Evolutionary conservation across 2,888 invertebrate species (phyloP).

Genomic region (Lysandra coridon): DNA sequence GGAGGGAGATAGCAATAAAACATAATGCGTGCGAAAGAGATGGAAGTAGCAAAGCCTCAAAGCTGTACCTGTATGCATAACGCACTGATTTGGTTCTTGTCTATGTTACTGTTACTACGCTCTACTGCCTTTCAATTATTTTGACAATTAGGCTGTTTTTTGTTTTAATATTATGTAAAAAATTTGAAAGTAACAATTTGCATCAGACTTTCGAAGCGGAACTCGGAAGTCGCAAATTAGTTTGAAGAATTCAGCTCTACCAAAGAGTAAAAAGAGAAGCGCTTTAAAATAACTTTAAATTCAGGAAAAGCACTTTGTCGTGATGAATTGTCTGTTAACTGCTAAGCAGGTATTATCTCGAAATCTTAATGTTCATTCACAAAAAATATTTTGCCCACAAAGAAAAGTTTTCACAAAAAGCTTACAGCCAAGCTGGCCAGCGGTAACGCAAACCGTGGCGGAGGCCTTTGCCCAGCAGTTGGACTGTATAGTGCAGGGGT

Average conservation of each 20-base stretch:
- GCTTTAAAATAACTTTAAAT: too few species aligned
- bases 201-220: not conserved
- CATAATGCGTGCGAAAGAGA: conserved; percentile 39
- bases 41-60: conserved; percentile 43
- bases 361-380: too few species aligned
- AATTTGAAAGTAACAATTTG: not conserved
- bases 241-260: not conserved
- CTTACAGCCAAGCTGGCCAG: too few species aligned
- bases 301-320: not conserved
- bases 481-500: too few species aligned
- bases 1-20: conserved; percentile 46
- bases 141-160: not conserved
- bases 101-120: conserved; percentile 25
- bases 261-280: too few species aligned
- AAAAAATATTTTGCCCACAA: too few species aligned
- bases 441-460: too few species aligned
- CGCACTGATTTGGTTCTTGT: conserved; percentile 28
- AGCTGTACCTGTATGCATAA: conserved; percentile 43
- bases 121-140: not conserved
- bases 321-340: too few species aligned
- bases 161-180: too few species aligned
- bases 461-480: too few species aligned
- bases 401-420: too few species aligned
- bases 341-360: too few species aligned
- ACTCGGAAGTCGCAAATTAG: not conserved